Conservation (phyloP, 2,797 vertebrate genomes). For the Sus cebifrons region DNA sequence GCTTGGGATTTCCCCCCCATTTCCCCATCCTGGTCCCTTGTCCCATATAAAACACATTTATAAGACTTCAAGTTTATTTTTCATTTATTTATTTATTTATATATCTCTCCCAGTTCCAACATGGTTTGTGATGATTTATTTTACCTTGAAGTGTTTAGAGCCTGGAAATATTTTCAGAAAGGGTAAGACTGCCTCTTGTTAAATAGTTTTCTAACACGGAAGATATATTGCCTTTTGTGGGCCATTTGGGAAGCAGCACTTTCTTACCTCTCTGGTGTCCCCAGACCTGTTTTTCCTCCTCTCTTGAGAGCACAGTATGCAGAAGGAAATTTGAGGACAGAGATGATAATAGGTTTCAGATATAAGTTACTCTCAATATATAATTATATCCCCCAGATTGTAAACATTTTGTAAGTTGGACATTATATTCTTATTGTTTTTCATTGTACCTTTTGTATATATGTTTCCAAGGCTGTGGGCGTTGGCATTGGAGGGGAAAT, state of each 20-base stretch:
- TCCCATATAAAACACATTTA: not conserved
- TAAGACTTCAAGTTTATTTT: conserved; percentile 48
- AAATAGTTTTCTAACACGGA: not conserved
- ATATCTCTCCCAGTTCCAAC: conserved; percentile 18
- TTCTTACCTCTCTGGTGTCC: not conserved
- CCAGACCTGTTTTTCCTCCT: conserved; percentile 44
- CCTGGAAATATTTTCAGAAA: conserved; percentile 51
- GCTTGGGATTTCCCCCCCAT: not conserved
- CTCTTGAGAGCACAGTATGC: not conserved
- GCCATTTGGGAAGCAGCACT: not conserved
- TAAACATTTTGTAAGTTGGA: conserved; percentile 42
- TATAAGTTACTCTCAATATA: not conserved
- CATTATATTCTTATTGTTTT: conserved; percentile 39
- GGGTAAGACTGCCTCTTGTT: not conserved
- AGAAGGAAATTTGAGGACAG: conserved; percentile 23
- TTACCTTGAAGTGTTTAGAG: conserved; percentile 34
- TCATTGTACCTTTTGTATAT: not conserved
- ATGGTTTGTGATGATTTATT: conserved; percentile 52
- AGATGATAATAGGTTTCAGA: conserved; percentile 20
- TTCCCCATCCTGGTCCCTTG: not conserved
- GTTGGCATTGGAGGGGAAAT: not conserved
- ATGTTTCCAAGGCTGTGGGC: not conserved
- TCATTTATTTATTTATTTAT: conserved; percentile 57
- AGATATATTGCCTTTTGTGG: not conserved
- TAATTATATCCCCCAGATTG: not conserved